Evolutionary conservation across 2,888 invertebrate genomes (phyloP).

Genomic region (Lacanobia wlatinum): DNA sequence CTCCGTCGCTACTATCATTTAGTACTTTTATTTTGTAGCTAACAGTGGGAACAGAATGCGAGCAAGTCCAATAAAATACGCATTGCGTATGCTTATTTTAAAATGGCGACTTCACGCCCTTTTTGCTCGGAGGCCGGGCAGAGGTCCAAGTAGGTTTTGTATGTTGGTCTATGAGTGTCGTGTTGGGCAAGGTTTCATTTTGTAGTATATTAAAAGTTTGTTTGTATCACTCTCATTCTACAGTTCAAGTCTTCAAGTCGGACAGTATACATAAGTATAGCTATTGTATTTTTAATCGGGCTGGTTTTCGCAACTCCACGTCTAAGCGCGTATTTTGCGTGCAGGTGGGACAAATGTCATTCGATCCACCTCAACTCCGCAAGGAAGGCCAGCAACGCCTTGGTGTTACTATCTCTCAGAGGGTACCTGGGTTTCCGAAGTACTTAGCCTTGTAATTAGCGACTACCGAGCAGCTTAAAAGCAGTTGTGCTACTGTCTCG

Average conservation of each 20-base stretch:
- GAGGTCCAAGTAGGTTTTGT: conserved; percentile 63
- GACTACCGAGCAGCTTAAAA: too few relatives aligned
- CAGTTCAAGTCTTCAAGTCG: not conserved
- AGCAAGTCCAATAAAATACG: conserved; percentile 63
- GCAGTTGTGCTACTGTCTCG: too few relatives aligned
- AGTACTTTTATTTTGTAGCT: conserved; percentile 63
- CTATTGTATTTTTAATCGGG: too few relatives aligned
- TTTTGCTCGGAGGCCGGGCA: conserved; percentile 51
- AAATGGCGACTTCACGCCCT: conserved; percentile 57
- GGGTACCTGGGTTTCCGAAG: too few relatives aligned
- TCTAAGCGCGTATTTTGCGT: too few relatives aligned
- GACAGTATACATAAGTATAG: not conserved
- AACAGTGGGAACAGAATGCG: conserved; percentile 51
- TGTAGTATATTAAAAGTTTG: conserved; percentile 14
- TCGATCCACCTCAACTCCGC: too few relatives aligned
- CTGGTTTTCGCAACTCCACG: too few relatives aligned
- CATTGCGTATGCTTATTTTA: conserved; percentile 66
- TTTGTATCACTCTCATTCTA: not conserved
- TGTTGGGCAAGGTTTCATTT: conserved; percentile 33
- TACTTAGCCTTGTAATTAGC: too few relatives aligned
- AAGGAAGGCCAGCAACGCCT: too few relatives aligned
- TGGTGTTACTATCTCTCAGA: too few relatives aligned
- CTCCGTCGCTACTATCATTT: conserved; percentile 46
- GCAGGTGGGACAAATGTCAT: too few relatives aligned
- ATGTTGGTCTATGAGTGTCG: conserved; percentile 32